Evolutionary conservation across 2,113 vertebrate species (phyloP).

Genomic region (Amazona guildingii): DNA sequence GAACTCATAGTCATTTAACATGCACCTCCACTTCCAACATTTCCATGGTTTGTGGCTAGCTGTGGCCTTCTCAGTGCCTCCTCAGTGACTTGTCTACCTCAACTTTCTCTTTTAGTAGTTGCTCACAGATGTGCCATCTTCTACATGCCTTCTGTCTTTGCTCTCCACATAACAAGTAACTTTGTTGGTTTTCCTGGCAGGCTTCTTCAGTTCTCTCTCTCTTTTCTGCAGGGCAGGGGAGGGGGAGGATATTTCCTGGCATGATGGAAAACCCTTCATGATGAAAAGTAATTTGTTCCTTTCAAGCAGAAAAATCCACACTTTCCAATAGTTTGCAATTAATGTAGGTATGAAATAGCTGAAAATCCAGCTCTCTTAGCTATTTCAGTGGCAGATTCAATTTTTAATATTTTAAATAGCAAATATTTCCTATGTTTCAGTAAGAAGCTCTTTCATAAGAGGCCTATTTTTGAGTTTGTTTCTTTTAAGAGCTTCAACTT

Average conservation of each 20-base stretch:
- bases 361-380: background rate
- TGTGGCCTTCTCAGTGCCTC: background rate
- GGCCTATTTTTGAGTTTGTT: background rate
- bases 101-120: background rate
- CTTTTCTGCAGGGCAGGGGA: background rate
- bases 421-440: background rate
- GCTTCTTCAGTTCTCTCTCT: background rate
- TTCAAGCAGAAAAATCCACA: background rate
- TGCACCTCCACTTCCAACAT: background rate
- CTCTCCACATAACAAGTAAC: background rate
- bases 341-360: background rate
- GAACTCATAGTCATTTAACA: background rate
- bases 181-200: background rate
- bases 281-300: background rate
- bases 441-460: background rate
- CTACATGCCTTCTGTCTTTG: background rate
- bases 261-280: background rate
- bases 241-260: background rate
- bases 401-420: background rate
- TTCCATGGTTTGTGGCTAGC: background rate
- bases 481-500: background rate
- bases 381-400: background rate
- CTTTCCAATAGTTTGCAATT: background rate
- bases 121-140: background rate
- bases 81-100: background rate